A percentile compares a stretch with the other conserved stretches of the same genome.
Evolutionary conservation across 1,140 invertebrate species (phyloP).

Genomic region (Diabrotica virgifera): DNA sequence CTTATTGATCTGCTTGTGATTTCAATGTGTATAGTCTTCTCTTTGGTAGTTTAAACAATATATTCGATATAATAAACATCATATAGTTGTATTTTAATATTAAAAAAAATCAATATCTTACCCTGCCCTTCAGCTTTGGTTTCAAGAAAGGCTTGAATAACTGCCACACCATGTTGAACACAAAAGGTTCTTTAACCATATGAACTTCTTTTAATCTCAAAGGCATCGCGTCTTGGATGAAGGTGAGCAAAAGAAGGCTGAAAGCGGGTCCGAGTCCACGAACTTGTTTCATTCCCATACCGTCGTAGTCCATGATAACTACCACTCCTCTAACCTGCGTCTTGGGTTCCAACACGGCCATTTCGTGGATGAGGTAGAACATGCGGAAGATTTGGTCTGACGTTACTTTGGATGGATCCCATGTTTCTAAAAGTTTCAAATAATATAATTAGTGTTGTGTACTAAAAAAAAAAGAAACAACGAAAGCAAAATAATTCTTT

Average conservation of each 20-base stretch:
- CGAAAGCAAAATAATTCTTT: too few relatives aligned
- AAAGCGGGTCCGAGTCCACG: conserved; percentile 67
- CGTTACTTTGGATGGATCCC: conserved; percentile 69
- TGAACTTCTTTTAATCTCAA: conserved; percentile 85
- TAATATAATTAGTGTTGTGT: too few relatives aligned
- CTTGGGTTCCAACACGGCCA: conserved; percentile 69
- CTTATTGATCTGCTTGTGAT: too few relatives aligned
- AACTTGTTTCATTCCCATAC: conserved; percentile 67
- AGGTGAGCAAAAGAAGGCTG: conserved; percentile 69
- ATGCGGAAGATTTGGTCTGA: conserved; percentile 73
- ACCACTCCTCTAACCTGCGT: conserved; percentile 71
- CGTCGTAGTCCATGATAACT: conserved; percentile 78
- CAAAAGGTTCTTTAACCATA: conserved; percentile 84
- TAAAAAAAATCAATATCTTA: conserved; percentile 48
- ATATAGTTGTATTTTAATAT: conserved; percentile 4
- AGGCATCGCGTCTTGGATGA: conserved; percentile 87
- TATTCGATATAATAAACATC: too few relatives aligned
- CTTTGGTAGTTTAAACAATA: too few relatives aligned
- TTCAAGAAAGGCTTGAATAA: conserved; percentile 85
- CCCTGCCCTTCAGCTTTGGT: conserved; percentile 78
- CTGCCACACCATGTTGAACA: conserved; percentile 85
- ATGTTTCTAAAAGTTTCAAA: conserved; percentile 51
- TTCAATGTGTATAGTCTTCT: too few relatives aligned
- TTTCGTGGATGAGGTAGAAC: conserved; percentile 74
- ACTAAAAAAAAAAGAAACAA: too few relatives aligned